These are phyloP conservation scores for Narcine bancroftii DNA, from an alignment of 2,113 vertebrate genomes.

Conservation along the genomic window DNA sequence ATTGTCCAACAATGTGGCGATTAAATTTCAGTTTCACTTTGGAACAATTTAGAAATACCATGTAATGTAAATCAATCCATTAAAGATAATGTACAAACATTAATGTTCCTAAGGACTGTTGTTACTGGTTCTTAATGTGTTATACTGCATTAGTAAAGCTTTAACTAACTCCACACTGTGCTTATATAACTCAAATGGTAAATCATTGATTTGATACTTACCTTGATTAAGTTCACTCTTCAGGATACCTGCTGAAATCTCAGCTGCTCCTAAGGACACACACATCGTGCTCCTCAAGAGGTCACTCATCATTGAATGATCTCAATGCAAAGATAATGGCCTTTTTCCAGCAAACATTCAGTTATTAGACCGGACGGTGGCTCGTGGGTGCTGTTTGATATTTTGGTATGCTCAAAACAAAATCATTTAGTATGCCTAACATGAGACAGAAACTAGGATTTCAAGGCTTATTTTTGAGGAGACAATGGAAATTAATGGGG, in stretches of 20 bases:
- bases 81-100: slow-evolving; percentile 22
- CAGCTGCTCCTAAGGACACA: background rate
- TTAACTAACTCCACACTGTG: background rate
- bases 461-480: too few relatives aligned
- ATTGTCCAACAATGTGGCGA: slow-evolving; percentile 16
- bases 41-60: slow-evolving; percentile 13
- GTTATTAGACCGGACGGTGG: too few relatives aligned
- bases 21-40: slow-evolving; percentile 14
- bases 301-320: background rate
- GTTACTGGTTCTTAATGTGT: slow-evolving; percentile 29
- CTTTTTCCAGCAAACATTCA: too few relatives aligned
- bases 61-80: slow-evolving; percentile 26
- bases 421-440: too few relatives aligned
- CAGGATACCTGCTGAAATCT: background rate
- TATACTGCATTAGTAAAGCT: slow-evolving; percentile 26
- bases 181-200: slow-evolving; percentile 5
- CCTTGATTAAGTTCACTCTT: background rate
- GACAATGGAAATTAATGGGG: too few relatives aligned
- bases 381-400: too few relatives aligned
- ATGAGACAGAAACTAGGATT: too few relatives aligned
- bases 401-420: too few relatives aligned
- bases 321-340: background rate
- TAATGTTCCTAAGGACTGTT: slow-evolving; percentile 18
- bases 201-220: background rate
- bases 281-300: background rate